Evolutionary conservation across 2,797 vertebrate species (phyloP).

Genomic region (Oceanodroma leucorhoa): DNA sequence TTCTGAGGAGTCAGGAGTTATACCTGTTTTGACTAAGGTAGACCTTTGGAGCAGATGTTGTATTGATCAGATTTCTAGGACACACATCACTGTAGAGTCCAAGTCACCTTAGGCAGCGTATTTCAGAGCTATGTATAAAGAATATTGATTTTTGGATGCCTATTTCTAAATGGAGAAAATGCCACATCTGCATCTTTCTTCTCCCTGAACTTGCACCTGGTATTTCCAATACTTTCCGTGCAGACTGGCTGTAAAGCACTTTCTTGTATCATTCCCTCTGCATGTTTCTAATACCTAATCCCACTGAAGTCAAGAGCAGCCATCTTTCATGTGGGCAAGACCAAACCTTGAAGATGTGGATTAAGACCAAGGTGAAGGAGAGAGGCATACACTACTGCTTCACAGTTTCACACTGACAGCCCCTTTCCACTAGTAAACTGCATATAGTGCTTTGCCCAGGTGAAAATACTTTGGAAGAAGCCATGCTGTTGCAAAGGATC

Average conservation of each 20-base stretch:
- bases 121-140: slow-evolving; percentile 48
- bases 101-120: slow-evolving; percentile 53
- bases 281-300: not conserved
- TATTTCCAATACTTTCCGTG: not conserved
- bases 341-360: not conserved
- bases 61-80: slow-evolving; percentile 50
- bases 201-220: slow-evolving; percentile 23
- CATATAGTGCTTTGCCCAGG: not conserved
- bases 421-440: not conserved
- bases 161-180: slow-evolving; percentile 43
- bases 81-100: slow-evolving; percentile 4
- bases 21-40: not conserved
- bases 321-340: not conserved
- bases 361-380: not conserved
- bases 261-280: not conserved
- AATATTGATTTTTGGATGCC: slow-evolving; percentile 43
- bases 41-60: slow-evolving; percentile 24
- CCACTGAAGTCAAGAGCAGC: not conserved
- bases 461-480: not conserved
- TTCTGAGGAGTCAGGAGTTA: not conserved
- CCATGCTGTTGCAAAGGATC: not conserved
- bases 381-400: not conserved
- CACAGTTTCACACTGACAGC: not conserved
- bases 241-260: not conserved
- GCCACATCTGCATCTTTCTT: slow-evolving; percentile 41